phyloP scores from a whole-genome alignment of 2,888 invertebrate genomes.

The Eucera pruinosa region DNA sequence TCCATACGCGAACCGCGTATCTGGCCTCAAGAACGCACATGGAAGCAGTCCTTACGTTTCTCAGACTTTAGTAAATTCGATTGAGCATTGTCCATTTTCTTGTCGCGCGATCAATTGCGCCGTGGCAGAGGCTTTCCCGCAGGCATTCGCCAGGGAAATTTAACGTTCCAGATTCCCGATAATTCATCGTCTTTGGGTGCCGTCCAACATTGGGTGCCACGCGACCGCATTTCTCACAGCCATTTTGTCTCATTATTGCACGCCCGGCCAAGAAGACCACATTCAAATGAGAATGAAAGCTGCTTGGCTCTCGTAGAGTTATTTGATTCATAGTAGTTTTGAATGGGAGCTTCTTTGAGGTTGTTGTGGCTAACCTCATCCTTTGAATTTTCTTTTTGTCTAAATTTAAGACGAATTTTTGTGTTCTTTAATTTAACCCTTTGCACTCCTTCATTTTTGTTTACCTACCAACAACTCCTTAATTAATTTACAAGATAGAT shows the following conservation, averaged over 20 bases:
- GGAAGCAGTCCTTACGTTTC: not conserved
- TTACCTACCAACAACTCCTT: no score
- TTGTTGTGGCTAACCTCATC: no score
- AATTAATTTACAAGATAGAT: no score
- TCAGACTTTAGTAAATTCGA: constrained; percentile 22
- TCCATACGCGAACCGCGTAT: constrained; percentile 1
- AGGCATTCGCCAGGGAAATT: constrained; percentile 53
- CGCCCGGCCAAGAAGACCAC: constrained; percentile 36
- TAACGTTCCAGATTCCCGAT: constrained; percentile 60
- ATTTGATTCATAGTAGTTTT: constrained; percentile 1
- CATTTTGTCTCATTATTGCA: constrained; percentile 66
- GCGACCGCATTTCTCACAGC: constrained; percentile 57
- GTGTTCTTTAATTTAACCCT: no score
- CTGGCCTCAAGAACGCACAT: not conserved
- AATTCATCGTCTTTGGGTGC: constrained; percentile 62
- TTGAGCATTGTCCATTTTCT: constrained; percentile 40
- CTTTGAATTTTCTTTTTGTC: no score
- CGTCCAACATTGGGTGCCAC: constrained; percentile 59
- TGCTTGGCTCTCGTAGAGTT: not conserved
- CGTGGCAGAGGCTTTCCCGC: constrained; percentile 29
- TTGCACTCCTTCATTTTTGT: no score
- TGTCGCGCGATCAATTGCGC: constrained; percentile 50
- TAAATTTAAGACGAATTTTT: no score
- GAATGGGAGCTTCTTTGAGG: no score
- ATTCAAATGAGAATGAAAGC: constrained; percentile 13